Evolutionary conservation across 2,888 invertebrate species (phyloP).

Genomic region (Euproctis similis): DNA sequence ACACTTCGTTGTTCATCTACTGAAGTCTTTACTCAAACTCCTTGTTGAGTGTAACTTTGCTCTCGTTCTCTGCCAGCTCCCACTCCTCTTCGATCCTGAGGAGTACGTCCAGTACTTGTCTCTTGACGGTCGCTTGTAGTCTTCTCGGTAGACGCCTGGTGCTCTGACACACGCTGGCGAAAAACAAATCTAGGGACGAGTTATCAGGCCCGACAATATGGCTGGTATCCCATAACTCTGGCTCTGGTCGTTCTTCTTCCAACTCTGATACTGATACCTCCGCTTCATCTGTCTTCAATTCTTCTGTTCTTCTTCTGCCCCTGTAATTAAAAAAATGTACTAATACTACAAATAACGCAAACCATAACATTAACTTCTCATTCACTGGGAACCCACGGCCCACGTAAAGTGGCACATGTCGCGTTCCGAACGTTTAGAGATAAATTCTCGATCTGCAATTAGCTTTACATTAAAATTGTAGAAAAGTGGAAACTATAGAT

Average conservation of each 20-base stretch:
- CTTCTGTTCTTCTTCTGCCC: no score
- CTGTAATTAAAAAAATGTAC: no score
- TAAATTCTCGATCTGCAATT: no score
- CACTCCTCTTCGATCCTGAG: slow-evolving; percentile 53
- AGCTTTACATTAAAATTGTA: no score
- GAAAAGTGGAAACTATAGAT: no score
- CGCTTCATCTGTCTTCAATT: slow-evolving; percentile 47
- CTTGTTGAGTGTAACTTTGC: slow-evolving; percentile 22
- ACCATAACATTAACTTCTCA: no score
- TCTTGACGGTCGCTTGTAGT: slow-evolving; percentile 45
- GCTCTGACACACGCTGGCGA: slow-evolving; percentile 65
- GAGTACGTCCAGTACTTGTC: slow-evolving; percentile 52
- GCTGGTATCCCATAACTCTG: slow-evolving; percentile 39
- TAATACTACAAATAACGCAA: no score
- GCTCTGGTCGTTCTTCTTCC: slow-evolving; percentile 34
- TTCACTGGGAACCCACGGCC: no score
- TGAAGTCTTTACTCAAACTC: slow-evolving; percentile 19
- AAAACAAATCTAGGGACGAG: slow-evolving; percentile 60
- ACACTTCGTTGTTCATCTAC: no score
- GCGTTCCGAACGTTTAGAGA: no score
- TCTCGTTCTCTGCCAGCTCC: slow-evolving; percentile 29
- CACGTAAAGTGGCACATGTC: no score
- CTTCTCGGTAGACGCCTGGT: slow-evolving; percentile 46
- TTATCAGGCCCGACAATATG: slow-evolving; percentile 21
- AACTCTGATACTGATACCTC: slow-evolving; percentile 39